These are phyloP conservation scores for Zelleria hepariella DNA, from an alignment of 2,888 invertebrate genomes.

Conservation along the genomic window DNA sequence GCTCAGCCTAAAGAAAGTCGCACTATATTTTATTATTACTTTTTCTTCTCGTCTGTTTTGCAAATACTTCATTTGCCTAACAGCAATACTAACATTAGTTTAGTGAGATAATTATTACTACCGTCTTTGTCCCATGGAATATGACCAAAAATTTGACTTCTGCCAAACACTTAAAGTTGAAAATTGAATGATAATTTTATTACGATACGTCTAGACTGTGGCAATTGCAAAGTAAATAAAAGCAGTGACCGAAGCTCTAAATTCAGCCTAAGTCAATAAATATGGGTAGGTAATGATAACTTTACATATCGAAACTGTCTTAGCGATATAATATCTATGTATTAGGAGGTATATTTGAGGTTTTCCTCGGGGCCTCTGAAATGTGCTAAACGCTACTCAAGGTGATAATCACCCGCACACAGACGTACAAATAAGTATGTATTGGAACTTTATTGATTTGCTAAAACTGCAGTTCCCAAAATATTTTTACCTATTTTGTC, in stretches of 20 bases:
- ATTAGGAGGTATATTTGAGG: background rate
- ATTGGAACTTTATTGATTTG: background rate
- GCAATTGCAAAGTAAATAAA: background rate
- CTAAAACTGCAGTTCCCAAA: too few species aligned
- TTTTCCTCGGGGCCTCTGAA: background rate
- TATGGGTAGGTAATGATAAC: background rate
- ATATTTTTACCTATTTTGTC: too few species aligned
- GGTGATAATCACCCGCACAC: background rate
- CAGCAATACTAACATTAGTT: background rate
- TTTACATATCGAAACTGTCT: background rate
- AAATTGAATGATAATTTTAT: background rate
- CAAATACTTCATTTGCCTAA: background rate
- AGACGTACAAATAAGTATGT: background rate
- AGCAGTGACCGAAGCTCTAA: background rate
- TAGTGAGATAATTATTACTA: background rate
- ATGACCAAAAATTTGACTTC: background rate
- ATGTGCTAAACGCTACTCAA: background rate
- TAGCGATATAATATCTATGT: background rate
- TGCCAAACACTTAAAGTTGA: background rate
- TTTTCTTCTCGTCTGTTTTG: background rate
- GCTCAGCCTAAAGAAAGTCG: background rate
- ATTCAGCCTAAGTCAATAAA: background rate
- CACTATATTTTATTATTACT: background rate
- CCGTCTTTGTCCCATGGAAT: background rate
- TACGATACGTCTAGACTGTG: background rate